Conservation (phyloP, 2,888 invertebrate species). For the Thyatira batis region DNA sequence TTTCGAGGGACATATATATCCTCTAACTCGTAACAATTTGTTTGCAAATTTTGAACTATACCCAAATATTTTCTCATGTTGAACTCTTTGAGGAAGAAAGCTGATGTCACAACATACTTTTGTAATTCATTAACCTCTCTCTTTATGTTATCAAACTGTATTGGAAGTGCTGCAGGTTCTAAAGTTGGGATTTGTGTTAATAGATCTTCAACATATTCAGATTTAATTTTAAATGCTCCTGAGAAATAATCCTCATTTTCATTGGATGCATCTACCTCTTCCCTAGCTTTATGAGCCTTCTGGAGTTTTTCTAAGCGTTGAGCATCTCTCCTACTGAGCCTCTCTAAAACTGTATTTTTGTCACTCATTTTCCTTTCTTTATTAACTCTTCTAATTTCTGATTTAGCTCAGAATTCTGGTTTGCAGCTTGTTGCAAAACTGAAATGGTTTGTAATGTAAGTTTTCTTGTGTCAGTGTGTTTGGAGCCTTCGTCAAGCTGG, state of each 20-base stretch:
- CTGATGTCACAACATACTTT: slow-evolving; percentile 90
- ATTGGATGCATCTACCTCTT: slow-evolving; percentile 83
- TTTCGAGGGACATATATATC: slow-evolving; percentile 89
- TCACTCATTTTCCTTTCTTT: slow-evolving; percentile 75
- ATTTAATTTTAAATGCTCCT: slow-evolving; percentile 85
- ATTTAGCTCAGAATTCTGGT: slow-evolving; percentile 68
- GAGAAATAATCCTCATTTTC: slow-evolving; percentile 88
- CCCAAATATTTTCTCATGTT: slow-evolving; percentile 91
- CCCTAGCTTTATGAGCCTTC: slow-evolving; percentile 84
- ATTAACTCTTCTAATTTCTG: slow-evolving; percentile 73
- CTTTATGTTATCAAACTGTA: slow-evolving; percentile 86
- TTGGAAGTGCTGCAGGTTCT: slow-evolving; percentile 76
- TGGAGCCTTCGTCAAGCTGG: slow-evolving; percentile 64
- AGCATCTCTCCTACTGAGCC: slow-evolving; percentile 81
- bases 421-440: slow-evolving; percentile 75
- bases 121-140: slow-evolving; percentile 88
- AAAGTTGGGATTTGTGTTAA: slow-evolving; percentile 78
- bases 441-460: slow-evolving; percentile 50
- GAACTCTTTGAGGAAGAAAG: slow-evolving; percentile 90
- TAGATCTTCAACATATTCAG: slow-evolving; percentile 84
- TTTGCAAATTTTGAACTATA: slow-evolving; percentile 86
- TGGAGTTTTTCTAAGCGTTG: slow-evolving; percentile 85
- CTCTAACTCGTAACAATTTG: slow-evolving; percentile 87
- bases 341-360: slow-evolving; percentile 68
- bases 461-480: slow-evolving; percentile 62